Base-by-base conservation (phyloP, 1,140 invertebrate genomes). In the Drosophila punjabiensis region DNA sequence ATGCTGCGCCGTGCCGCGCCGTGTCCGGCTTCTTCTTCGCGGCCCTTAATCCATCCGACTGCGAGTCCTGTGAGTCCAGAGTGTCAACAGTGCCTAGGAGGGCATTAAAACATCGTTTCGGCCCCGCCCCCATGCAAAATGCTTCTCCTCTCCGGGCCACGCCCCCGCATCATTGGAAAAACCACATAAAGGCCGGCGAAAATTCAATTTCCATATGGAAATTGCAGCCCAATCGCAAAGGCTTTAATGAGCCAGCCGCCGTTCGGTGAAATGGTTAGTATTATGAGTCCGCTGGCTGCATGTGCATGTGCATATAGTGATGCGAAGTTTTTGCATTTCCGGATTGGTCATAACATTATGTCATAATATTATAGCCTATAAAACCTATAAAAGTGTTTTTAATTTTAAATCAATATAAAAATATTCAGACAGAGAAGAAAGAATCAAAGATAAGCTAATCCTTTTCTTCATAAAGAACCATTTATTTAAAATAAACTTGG, bases 201-300 rank as follows among this genome's bases (percentile, higher is more conserved):
- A 88, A 88, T 89, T 81, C 85, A 88, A 88, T 88, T 88, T 88
- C 76, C 82, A 84, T 89, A 88, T 89, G 84, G 77, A 84, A 89
- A 88, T 84, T 89, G 82, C 20, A 48, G 53, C 50, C 52, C 66
- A 37, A 65, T 28, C 50, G 60, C 55, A 41, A 48, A 43, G 33
- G 79, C 52, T 67, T 83, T 80, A 81, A 89, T 83, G 84, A 88
- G 83, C 52, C 68, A 67, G 66, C 80, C 60, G 53, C 63, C 59
- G 48, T 43, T 39, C 28, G 14, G 24, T 32, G 59, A 61, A 45
- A 55, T 53, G 37, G 56, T 45, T 64, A 58, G 76, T 78, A 59
- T 59, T 69, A 79, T 79, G 37, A 63, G 50, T 24, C 52, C 47
- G 47, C 32, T 35, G 58, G 43, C 41, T 53, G 47, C 58, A 58